Evolutionary conservation across 2,888 invertebrate genomes (phyloP).

Genomic region (Cepaea hortensis): DNA sequence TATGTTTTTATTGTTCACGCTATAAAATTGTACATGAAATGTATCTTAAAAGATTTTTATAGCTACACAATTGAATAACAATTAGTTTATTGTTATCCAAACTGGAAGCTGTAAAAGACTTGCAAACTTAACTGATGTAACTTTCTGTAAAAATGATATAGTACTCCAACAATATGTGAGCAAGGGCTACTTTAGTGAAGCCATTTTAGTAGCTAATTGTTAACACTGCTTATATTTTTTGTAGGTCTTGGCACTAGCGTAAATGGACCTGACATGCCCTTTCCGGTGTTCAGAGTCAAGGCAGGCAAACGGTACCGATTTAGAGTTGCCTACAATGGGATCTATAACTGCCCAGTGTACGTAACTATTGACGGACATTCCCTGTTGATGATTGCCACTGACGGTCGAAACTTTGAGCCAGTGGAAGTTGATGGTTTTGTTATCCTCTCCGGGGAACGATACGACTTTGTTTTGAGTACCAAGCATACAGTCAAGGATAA

Average conservation of each 20-base stretch:
- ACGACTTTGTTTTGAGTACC: slow-evolving; percentile 48
- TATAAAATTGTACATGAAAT: too few relatives aligned
- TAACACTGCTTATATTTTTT: background rate
- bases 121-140: too few relatives aligned
- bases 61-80: too few relatives aligned
- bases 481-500: slow-evolving; percentile 6
- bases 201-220: too few relatives aligned
- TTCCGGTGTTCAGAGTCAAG: slow-evolving; percentile 59
- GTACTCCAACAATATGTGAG: too few relatives aligned
- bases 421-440: slow-evolving; percentile 60
- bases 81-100: too few relatives aligned
- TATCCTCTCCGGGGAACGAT: slow-evolving; percentile 86
- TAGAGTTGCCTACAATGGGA: slow-evolving; percentile 67
- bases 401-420: slow-evolving; percentile 63
- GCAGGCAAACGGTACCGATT: slow-evolving; percentile 64
- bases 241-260: slow-evolving; percentile 27
- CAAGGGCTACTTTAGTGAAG: too few relatives aligned
- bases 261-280: slow-evolving; percentile 57
- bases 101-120: too few relatives aligned
- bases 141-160: too few relatives aligned
- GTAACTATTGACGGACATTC: slow-evolving; percentile 68
- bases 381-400: slow-evolving; percentile 65
- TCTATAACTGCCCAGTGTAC: slow-evolving; percentile 78
- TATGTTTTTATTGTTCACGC: too few relatives aligned
- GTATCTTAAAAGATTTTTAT: too few relatives aligned